These are phyloP conservation scores for Sebastes minor DNA, from an alignment of 2,797 vertebrate species.

Conservation along the genomic window DNA sequence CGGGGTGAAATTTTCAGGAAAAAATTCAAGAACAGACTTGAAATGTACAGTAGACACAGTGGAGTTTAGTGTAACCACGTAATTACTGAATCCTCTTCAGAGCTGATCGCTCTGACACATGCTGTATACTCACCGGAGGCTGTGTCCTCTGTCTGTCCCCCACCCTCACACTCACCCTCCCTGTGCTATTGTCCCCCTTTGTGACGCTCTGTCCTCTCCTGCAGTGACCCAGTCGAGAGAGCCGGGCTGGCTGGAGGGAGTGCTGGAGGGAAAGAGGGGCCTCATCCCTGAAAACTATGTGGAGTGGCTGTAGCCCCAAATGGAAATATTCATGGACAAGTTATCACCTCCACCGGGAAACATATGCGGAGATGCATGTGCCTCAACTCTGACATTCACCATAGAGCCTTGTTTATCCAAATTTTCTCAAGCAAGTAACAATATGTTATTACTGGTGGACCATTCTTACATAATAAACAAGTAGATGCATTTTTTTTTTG, in stretches of 20 bases:
- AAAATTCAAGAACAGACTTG: background rate
- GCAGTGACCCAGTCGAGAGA: conserved; percentile 94
- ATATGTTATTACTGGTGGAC: conserved; percentile 19
- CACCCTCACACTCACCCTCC: conserved; percentile 20
- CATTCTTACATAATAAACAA: background rate
- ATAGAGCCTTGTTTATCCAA: conserved; percentile 23
- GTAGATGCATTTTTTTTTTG: conserved; percentile 4
- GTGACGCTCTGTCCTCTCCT: conserved; percentile 61
- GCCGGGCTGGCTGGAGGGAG: conserved; percentile 98
- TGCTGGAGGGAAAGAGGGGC: conserved; percentile 93
- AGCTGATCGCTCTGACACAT: conserved; percentile 20
- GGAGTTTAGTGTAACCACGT: background rate
- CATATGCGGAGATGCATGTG: conserved; percentile 21
- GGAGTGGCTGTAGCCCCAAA: conserved; percentile 86
- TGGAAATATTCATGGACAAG: conserved; percentile 51
- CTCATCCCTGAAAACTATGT: conserved; percentile 99
- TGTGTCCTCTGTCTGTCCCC: conserved; percentile 51
- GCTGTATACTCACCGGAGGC: conserved; percentile 16
- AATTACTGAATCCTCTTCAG: conserved; percentile 11
- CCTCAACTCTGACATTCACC: conserved; percentile 34
- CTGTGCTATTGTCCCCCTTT: background rate
- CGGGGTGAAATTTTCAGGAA: background rate
- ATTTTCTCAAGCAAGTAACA: conserved; percentile 20
- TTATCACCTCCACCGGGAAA: conserved; percentile 27
- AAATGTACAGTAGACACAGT: conserved; percentile 1